Base-by-base conservation (phyloP, 1,140 invertebrate genomes). In the Camponotus floridanus region DNA sequence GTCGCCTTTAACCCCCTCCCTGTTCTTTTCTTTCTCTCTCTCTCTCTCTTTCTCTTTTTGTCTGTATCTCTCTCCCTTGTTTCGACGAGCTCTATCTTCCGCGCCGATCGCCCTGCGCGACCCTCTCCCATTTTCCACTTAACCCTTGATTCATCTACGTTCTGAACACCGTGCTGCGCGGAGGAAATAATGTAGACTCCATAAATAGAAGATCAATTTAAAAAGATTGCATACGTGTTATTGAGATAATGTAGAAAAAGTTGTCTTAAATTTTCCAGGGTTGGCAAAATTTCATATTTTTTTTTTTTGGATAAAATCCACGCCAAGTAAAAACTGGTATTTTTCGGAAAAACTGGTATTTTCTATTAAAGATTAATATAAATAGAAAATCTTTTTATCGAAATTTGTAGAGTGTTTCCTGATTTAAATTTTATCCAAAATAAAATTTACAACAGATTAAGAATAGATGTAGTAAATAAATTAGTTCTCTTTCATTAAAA, bases 1-100 rank as follows among this genome's bases (percentile, higher is more conserved):
- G 84, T 91, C 92, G 87, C 91, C 87, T 89, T 88, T 61, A 89
- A 90, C 86, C 86, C 70, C 55, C 80, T 36, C 33, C 18, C 62
- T 26, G 57, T 5, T 5, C 15, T 18, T 18, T 8, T 21, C 48
- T 73, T 15, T 76, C 42, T 64, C 18, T 57, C 80, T 26, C 33
- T 51, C 15, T 51, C 15, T 18, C 48, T 18, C 48, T 65, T 15
- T 71, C 42, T 64, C 18, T 68, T 21, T 18, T 62, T 48, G 48
- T 42, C 39, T 26, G 11, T 71, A 48, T 80, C 48, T 80, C n/a
- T 81, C 55, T 81, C 79, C 55, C 18, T 73, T 68, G 55, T 83
- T 74, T 39, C 79, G 55, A 26, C 42, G 21, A 70, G 51, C 31
- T 59, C 45, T 71, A 57, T 76, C 68, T 64, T 64, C 55, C 65